Base-by-base conservation (phyloP, 2,113 vertebrate species). In the Anarhynchus alexandrinus region DNA sequence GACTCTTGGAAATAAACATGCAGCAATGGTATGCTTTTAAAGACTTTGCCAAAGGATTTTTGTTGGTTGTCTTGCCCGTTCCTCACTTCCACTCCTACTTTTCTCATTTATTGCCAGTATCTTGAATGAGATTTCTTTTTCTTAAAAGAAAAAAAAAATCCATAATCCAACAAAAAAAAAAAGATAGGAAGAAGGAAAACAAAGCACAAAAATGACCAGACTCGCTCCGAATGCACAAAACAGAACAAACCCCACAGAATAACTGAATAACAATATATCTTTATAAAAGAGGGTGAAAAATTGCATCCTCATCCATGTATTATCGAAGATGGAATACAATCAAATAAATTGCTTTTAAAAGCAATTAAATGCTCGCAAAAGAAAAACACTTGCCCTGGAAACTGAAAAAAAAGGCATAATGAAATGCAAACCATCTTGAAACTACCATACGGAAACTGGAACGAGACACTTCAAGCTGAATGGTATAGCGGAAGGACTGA, bases 261-360 rank as follows among this genome's bases (percentile, higher is more conserved):
- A 94, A 90, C 72, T 81, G 58, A 81, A 81, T 79, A 91, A 90
- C 74, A 88, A 85, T 77, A 49, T 82, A 58, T 96, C 87, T 88
- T 92, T 90, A 76, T 80, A 94, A 93, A 95, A 83, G 55, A 90
- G 26, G 58, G 42, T 94, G 82, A 96, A 97, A 97, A 96, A 94
- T 76, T 82, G 40, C 72, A 74, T 89, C 40, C 30, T 94, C 59
- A 64, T 85, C 29, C 69, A 34, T 59, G 40, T 92, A 74, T 82
- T 87, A 86, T 83, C 89, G 93, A 96, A 91, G 73, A 86, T 65
- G 34, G 76, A 84, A 86, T 70, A n/a, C 0, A 0, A 91, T 74
- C 83, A 94, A 78, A 88, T 89, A 95, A 96, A 93, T 85, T 0
- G 1, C 10, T 26, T 95, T 91, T 82, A 79, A 94, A 95, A 94